These are phyloP conservation scores for Zaprionus gabonicus DNA, from an alignment of 1,140 invertebrate species.

Conservation along the genomic window DNA sequence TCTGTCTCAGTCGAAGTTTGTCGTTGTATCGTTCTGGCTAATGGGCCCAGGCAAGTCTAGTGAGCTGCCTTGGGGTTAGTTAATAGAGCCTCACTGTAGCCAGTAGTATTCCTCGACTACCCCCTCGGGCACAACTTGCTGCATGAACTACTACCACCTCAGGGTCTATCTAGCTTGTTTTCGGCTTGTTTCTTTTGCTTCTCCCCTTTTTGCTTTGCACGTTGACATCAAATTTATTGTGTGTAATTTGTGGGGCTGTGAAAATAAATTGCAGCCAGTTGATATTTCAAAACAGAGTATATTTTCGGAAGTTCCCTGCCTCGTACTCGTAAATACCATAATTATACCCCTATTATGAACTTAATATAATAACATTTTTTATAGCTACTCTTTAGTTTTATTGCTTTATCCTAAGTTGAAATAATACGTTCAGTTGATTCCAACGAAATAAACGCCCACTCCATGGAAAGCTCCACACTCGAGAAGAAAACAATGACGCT, in stretches of 20 bases:
- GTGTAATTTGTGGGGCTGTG: slow-evolving; percentile 74
- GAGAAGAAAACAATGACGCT: not conserved
- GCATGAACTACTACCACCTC: slow-evolving; percentile 35
- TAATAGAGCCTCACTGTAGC: slow-evolving; percentile 15
- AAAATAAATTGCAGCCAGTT: slow-evolving; percentile 50
- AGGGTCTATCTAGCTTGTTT: slow-evolving; percentile 67
- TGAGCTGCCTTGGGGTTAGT: slow-evolving; percentile 43
- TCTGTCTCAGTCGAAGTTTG: slow-evolving; percentile 34
- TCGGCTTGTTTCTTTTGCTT: slow-evolving; percentile 60
- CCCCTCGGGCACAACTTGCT: slow-evolving; percentile 58
- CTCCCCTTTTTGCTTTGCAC: slow-evolving; percentile 25
- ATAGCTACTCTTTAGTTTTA: not conserved
- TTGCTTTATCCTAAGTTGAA: not conserved
- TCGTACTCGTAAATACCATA: not conserved
- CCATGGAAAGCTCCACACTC: not conserved
- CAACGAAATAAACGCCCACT: slow-evolving; percentile 1
- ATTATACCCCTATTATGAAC: not conserved
- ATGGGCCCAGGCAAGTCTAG: slow-evolving; percentile 28
- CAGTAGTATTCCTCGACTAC: slow-evolving; percentile 28
- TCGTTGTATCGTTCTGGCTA: slow-evolving; percentile 43
- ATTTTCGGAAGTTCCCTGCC: not conserved
- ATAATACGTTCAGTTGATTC: not conserved
- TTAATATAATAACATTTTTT: slow-evolving; percentile 7
- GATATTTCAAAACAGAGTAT: slow-evolving; percentile 10
- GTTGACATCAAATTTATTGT: slow-evolving; percentile 78